phyloP scores from a whole-genome alignment of 2,113 vertebrate species.

The Glareola pratincola region DNA sequence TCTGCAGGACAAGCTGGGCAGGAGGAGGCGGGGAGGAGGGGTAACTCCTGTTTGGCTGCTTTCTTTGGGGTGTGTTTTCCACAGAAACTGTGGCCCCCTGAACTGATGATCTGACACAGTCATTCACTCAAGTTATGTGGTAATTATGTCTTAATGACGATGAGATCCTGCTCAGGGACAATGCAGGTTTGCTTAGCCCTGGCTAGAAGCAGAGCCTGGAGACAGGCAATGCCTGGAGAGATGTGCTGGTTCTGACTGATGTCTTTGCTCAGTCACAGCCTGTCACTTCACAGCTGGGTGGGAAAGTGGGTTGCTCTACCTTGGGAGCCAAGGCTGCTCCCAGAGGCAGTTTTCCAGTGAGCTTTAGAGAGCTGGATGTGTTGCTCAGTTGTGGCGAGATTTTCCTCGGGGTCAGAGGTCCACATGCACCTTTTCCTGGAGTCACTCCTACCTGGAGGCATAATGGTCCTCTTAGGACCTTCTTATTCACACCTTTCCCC shows the following conservation, averaged over 20 bases:
- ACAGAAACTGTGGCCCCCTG: background rate
- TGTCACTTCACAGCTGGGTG: background rate
- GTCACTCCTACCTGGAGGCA: fast-evolving
- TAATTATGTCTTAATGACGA: background rate
- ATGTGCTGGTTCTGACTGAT: background rate
- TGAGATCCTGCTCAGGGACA: background rate
- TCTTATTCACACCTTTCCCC: background rate
- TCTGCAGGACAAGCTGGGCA: background rate
- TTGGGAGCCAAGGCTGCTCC: background rate
- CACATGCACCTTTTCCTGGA: background rate
- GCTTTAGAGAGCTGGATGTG: background rate
- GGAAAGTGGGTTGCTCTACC: background rate
- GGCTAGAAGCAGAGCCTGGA: background rate
- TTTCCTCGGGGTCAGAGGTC: background rate
- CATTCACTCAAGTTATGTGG: background rate
- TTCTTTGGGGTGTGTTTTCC: background rate
- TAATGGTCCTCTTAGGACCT: background rate
- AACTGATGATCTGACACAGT: background rate
- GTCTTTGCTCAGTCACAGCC: background rate
- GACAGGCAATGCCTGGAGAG: background rate
- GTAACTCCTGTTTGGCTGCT: background rate
- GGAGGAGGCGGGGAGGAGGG: background rate
- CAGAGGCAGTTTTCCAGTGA: background rate
- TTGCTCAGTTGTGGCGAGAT: background rate
- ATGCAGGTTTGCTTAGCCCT: background rate